Base-by-base conservation (phyloP, 2,113 vertebrate genomes). In the Chaetorhynchus papuensis region DNA sequence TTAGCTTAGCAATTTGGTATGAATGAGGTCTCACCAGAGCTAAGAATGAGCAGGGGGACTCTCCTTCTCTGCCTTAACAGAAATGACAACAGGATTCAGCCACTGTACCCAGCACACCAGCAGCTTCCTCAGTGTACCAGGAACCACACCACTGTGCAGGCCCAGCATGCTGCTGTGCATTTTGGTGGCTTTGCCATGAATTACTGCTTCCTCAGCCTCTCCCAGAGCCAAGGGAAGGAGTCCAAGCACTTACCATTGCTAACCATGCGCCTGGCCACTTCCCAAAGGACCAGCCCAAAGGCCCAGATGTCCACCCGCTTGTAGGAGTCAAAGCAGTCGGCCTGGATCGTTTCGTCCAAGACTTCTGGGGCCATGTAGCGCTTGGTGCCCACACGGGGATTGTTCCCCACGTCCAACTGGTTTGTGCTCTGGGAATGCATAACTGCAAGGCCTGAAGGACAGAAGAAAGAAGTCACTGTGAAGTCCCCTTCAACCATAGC, bases 401-500 rank as follows among this genome's bases (percentile, higher is more conserved):
- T 99, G 98, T 99, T 99, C 18, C 99, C 99, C 94, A 99, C 99
- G 3, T 99, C 99, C 68, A 99, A 52, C 96, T 99, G 99, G 21
- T 99, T 99, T 14, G 99, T 99, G 97, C 99, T 99, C 94, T 99
- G 99, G 83, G 99, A 99, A 97, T 99, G 99, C 98, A 99, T 99
- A 11, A 99, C 99, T 0, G 99, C 99, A n/a, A 99, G 97, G 83
- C 99, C 99, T 99, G 71, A 39, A 47, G 39, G 42, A 59, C 75
- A 93, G 4, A 7, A 4, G 15, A 9, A 8, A 22, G 7, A 8
- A 24, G 14, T 0, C 35, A 6, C 31, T 4, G 42, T 33, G 15
- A 27, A 44, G 23, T 6, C 2, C 10, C 64, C 31, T 19, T 4
- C 13, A 50, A 2, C 30, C 11, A 19, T 0, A 27, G 31, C 75